Evolutionary conservation across 2,113 vertebrate genomes (phyloP).

Genomic region (Heterotis niloticus): DNA sequence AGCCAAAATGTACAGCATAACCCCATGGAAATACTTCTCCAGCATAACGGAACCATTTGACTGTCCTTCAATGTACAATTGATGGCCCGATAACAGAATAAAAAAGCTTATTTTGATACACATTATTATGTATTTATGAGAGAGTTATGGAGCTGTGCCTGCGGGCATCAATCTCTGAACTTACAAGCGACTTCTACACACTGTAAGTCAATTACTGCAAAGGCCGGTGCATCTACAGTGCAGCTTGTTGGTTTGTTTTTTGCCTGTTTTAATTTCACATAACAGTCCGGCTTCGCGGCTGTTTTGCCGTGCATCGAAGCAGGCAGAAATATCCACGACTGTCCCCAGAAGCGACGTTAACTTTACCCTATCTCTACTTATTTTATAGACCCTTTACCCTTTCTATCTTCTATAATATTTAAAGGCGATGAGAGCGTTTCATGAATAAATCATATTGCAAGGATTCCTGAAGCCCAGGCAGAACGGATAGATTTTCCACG

Average conservation of each 20-base stretch:
- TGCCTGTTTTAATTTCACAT: background rate
- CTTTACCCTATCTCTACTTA: background rate
- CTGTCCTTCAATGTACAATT: background rate
- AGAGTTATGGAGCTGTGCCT: background rate
- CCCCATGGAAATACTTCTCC: background rate
- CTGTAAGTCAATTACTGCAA: background rate
- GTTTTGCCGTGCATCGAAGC: background rate
- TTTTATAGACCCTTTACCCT: background rate
- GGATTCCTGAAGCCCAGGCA: background rate
- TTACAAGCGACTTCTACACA: background rate
- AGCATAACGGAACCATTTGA: background rate
- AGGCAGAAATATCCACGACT: background rate
- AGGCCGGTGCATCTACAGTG: background rate
- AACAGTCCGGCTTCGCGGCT: background rate
- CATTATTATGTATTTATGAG: background rate
- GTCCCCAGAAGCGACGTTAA: background rate
- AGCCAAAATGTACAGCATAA: background rate
- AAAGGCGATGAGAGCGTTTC: background rate
- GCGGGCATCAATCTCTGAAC: background rate
- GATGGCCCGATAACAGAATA: conserved; percentile 4
- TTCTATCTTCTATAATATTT: background rate
- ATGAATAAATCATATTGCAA: background rate
- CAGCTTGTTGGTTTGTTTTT: background rate
- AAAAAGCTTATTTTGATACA: conserved; percentile 9
- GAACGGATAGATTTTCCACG: too few relatives aligned